A percentile compares a stretch with the other conserved stretches of the same genome.
phyloP scores from a whole-genome alignment of 2,113 vertebrate species.

The Dinomys branickii region DNA sequence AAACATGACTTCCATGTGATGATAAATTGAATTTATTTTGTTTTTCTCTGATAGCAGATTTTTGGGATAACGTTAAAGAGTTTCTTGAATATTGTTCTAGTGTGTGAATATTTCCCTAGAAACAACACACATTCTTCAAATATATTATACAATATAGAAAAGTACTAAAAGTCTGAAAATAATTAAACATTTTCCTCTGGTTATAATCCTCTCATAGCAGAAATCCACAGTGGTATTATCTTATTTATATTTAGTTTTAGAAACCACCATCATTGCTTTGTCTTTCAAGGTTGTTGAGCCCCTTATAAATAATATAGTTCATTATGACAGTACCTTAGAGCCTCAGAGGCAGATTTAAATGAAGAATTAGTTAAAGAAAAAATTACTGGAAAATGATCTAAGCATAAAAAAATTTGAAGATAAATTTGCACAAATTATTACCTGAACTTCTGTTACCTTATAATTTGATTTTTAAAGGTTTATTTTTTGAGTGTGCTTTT shows the following conservation, averaged over 20 bases:
- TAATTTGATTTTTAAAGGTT: constrained; percentile 49
- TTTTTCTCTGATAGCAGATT: constrained; percentile 25
- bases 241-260: constrained; percentile 58
- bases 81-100: constrained; percentile 50
- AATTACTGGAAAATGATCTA: constrained; percentile 18
- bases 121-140: background rate
- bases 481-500: background rate
- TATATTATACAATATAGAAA: constrained; percentile 10
- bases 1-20: constrained; percentile 44
- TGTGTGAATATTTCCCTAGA: background rate
- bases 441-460: constrained; percentile 42
- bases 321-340: background rate
- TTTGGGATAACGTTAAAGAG: constrained; percentile 25
- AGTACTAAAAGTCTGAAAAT: constrained; percentile 54
- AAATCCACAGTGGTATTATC: constrained; percentile 6
- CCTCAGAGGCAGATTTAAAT: constrained; percentile 11
- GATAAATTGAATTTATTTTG: constrained; percentile 64
- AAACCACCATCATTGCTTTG: constrained; percentile 33
- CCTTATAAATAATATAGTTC: constrained; percentile 53
- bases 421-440: constrained; percentile 14
- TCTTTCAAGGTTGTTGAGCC: constrained; percentile 56
- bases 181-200: constrained; percentile 48
- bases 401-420: constrained; percentile 40
- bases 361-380: constrained; percentile 52
- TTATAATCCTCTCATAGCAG: background rate